phyloP scores from a whole-genome alignment of 2,797 vertebrate species.

The Pseudomugil tenellus region DNA sequence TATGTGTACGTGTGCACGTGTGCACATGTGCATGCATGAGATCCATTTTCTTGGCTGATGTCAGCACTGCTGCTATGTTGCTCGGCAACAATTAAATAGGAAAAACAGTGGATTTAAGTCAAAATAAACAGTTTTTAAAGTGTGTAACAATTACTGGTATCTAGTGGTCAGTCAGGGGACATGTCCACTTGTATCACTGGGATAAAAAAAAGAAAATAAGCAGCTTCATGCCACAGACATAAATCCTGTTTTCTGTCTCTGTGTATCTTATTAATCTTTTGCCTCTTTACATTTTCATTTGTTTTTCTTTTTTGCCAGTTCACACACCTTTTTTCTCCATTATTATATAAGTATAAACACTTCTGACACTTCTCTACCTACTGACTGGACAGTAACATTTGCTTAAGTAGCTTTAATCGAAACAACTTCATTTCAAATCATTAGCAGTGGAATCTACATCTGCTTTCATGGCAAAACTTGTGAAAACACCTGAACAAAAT shows the following conservation, averaged over 20 bases:
- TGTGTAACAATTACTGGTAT: not conserved
- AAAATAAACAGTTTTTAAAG: not conserved
- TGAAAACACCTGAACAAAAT: too few relatives aligned
- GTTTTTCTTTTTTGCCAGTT: too few relatives aligned
- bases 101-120: constrained; percentile 1
- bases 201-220: not conserved
- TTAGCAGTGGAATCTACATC: not conserved
- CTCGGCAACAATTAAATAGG: not conserved
- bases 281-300: too few relatives aligned
- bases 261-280: too few relatives aligned
- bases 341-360: too few relatives aligned
- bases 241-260: too few relatives aligned
- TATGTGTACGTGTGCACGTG: constrained; percentile 19
- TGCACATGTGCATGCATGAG: constrained; percentile 7
- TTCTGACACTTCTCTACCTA: too few relatives aligned
- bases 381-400: too few relatives aligned
- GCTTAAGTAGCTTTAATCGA: too few relatives aligned
- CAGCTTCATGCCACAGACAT: not conserved
- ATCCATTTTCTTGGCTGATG: constrained; percentile 28
- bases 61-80: constrained; percentile 21
- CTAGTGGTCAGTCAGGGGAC: not conserved
- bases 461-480: not conserved
- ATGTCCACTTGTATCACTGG: not conserved
- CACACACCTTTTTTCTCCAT: too few relatives aligned
- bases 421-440: not conserved